phyloP scores from a whole-genome alignment of 2,113 vertebrate genomes.

The Myxocyprinus asiaticus region DNA sequence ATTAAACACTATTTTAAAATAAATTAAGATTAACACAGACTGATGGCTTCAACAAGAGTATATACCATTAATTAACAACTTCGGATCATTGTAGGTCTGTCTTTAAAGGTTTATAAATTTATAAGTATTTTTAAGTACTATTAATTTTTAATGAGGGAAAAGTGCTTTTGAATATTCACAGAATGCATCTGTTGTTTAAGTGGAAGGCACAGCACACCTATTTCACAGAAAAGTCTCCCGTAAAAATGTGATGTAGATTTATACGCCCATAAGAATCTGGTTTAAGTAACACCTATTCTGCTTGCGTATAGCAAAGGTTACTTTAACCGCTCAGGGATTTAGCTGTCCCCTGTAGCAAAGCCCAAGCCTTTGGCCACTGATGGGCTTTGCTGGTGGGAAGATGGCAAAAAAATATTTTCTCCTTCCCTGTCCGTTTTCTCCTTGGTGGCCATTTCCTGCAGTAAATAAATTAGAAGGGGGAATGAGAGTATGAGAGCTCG shows the following conservation, averaged over 20 bases:
- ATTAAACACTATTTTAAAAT: too few relatives aligned
- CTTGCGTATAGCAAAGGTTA: conserved; percentile 11
- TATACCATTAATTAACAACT: too few relatives aligned
- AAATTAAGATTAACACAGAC: too few relatives aligned
- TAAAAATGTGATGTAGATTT: conserved; percentile 34
- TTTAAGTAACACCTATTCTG: conserved; percentile 36
- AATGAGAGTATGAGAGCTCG: conserved; percentile 19
- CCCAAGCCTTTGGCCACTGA: conserved; percentile 22
- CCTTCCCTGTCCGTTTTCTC: conserved; percentile 69
- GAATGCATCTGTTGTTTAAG: background rate
- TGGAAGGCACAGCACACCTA: background rate
- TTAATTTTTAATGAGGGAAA: background rate
- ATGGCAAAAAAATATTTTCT: conserved; percentile 62
- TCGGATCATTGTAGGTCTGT: too few relatives aligned
- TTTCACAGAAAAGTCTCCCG: background rate
- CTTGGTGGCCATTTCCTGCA: conserved; percentile 67
- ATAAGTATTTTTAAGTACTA: too few relatives aligned
- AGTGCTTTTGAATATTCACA: conserved; percentile 1
- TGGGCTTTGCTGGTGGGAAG: conserved; percentile 35
- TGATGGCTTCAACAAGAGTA: too few relatives aligned
- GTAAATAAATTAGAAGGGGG: conserved; percentile 71
- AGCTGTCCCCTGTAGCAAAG: conserved; percentile 9
- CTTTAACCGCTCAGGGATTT: conserved; percentile 1
- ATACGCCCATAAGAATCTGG: conserved; percentile 9
- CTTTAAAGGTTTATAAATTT: too few relatives aligned